These are phyloP conservation scores for Rambutsinella grinnellia DNA, from an alignment of 2,888 invertebrate species.

Conservation along the genomic window DNA sequence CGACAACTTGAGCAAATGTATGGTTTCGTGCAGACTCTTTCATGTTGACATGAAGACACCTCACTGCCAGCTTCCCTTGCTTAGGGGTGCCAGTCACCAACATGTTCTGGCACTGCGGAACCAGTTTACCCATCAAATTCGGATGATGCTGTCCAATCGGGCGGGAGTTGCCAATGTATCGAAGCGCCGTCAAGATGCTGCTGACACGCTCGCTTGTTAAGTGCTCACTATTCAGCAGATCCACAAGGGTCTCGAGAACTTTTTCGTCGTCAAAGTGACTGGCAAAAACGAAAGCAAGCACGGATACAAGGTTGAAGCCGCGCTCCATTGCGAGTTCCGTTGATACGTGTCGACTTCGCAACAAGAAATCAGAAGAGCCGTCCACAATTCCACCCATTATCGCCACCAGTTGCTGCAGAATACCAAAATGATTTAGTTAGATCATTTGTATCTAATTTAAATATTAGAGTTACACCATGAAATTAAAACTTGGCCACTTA, in stretches of 20 bases:
- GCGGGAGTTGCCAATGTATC: constrained; percentile 88
- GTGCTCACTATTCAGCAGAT: constrained; percentile 77
- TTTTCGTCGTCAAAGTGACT: constrained; percentile 91
- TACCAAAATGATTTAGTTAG: constrained; percentile 2
- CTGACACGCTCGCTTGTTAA: constrained; percentile 87
- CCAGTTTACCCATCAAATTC: constrained; percentile 81
- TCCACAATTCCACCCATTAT: constrained; percentile 82
- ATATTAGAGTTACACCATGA: not conserved
- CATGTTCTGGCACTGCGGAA: constrained; percentile 89
- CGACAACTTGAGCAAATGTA: constrained; percentile 63
- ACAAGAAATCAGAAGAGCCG: constrained; percentile 75
- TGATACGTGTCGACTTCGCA: constrained; percentile 83
- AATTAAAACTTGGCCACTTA: constrained; percentile 67
- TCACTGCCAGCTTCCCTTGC: constrained; percentile 96
- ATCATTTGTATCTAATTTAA: constrained; percentile 12
- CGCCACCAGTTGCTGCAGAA: constrained; percentile 71
- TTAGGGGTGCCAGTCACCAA: constrained; percentile 92
- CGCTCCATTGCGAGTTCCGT: constrained; percentile 87
- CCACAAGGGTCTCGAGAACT: constrained; percentile 82
- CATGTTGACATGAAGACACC: constrained; percentile 90
- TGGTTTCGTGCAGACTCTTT: constrained; percentile 68
- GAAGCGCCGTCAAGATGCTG: constrained; percentile 84
- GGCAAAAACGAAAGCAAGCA: constrained; percentile 92
- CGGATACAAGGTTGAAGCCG: constrained; percentile 88
- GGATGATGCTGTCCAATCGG: constrained; percentile 85